A percentile compares a stretch with the other conserved stretches of the same genome.
phyloP scores from a whole-genome alignment of 2,888 invertebrate species.

The Helicoverpa assulta region DNA sequence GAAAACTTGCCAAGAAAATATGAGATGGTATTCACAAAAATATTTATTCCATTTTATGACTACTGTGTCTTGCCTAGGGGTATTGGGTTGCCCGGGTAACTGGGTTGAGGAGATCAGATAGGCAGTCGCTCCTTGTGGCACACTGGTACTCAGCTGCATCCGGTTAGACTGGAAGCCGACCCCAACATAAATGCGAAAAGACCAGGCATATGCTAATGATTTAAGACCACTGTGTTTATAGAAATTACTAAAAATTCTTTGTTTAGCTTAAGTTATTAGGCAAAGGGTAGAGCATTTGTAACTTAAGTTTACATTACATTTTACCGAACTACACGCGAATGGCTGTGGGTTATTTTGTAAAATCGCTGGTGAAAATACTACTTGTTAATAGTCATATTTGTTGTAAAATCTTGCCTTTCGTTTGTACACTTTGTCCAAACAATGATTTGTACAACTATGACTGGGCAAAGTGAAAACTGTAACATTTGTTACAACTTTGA shows the following conservation, averaged over 20 bases:
- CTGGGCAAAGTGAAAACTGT: background rate
- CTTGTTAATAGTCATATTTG: constrained; percentile 18
- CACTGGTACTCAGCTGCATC: too few species aligned
- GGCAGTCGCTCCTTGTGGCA: too few species aligned
- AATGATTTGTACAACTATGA: too few species aligned
- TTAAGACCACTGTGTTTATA: constrained; percentile 7
- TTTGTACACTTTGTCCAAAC: background rate
- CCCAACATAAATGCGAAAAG: too few species aligned
- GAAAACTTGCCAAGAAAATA: too few species aligned
- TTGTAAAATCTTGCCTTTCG: background rate
- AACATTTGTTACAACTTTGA: background rate
- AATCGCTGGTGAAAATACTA: constrained; percentile 13
- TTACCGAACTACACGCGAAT: constrained; percentile 52
- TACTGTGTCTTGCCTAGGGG: too few species aligned
- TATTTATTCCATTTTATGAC: too few species aligned
- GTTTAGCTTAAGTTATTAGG: constrained; percentile 41
- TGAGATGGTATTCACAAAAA: too few species aligned
- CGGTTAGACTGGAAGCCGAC: too few species aligned
- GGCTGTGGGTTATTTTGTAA: constrained; percentile 59
- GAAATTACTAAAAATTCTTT: constrained; percentile 10
- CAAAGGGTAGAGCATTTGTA: constrained; percentile 57
- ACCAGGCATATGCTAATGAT: background rate
- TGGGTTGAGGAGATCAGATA: too few species aligned
- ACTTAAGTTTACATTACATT: constrained; percentile 43
- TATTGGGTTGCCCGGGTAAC: too few species aligned